Evolutionary conservation across 1,140 invertebrate genomes (phyloP).

Genomic region (Ephestia elutella): DNA sequence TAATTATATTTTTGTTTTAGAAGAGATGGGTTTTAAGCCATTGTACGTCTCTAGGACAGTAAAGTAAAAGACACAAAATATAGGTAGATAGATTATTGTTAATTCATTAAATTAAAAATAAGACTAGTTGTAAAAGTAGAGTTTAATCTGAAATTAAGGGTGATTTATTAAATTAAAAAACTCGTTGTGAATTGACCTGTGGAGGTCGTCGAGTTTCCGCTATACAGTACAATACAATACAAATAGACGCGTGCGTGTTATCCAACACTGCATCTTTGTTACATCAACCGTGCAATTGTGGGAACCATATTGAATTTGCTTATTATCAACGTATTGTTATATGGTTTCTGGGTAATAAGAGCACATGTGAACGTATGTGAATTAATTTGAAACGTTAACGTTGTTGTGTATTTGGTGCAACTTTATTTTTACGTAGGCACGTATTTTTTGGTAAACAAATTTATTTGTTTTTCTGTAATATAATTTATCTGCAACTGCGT

Average conservation of each 20-base stretch:
- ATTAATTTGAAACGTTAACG: conserved; percentile 3
- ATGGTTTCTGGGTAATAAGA: conserved; percentile 41
- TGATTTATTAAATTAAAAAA: neutral
- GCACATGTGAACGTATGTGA: conserved; percentile 5
- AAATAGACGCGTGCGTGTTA: conserved; percentile 29
- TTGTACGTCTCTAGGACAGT: no score
- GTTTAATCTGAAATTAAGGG: no score
- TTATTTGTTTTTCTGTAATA: no score
- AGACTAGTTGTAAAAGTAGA: no score
- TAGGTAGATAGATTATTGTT: no score
- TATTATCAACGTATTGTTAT: conserved; percentile 34
- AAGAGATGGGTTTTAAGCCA: no score
- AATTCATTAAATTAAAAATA: neutral
- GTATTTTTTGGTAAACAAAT: no score
- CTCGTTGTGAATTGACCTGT: neutral
- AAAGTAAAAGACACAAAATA: no score
- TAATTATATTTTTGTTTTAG: no score
- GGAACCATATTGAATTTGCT: conserved; percentile 42
- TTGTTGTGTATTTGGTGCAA: neutral
- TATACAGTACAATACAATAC: conserved; percentile 25
- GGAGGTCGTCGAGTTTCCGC: conserved; percentile 35
- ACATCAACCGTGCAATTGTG: conserved; percentile 39
- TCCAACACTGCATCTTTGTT: conserved; percentile 39
- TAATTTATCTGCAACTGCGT: no score
- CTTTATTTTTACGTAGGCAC: neutral